Evolutionary conservation across 2,888 invertebrate species (phyloP).

Genomic region (Oxytorus armatus): DNA sequence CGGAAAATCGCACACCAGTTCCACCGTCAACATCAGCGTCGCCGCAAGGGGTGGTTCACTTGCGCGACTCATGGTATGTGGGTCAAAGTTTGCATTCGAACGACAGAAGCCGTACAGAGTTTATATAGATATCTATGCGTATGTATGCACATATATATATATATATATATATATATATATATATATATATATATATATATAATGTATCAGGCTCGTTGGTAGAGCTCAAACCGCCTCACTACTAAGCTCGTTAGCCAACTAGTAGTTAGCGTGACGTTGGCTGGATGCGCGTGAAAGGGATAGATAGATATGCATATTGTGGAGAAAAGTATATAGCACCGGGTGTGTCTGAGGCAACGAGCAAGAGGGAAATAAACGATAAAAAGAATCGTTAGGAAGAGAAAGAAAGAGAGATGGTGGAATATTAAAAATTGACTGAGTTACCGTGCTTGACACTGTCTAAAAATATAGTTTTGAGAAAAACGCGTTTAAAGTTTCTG

Average conservation of each 20-base stretch:
- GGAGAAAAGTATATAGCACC: slow-evolving; percentile 28
- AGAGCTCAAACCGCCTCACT: slow-evolving; percentile 60
- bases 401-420: slow-evolving; percentile 15
- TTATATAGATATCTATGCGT: slow-evolving; percentile 11
- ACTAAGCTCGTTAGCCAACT: slow-evolving; percentile 78
- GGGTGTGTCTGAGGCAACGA: slow-evolving; percentile 26
- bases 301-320: slow-evolving; percentile 51
- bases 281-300: slow-evolving; percentile 60
- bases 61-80: slow-evolving; percentile 71
- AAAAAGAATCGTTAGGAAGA: background rate
- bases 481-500: too few species aligned
- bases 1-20: slow-evolving; percentile 56
- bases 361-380: slow-evolving; percentile 8
- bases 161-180: background rate
- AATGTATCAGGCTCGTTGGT: slow-evolving; percentile 45
- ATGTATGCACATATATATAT: background rate
- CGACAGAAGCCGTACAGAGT: slow-evolving; percentile 75
- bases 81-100: slow-evolving; percentile 75
- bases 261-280: slow-evolving; percentile 60
- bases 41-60: slow-evolving; percentile 13
- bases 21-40: slow-evolving; percentile 22
- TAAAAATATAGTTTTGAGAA: too few species aligned
- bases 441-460: too few species aligned
- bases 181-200: too few species aligned
- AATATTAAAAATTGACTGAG: too few species aligned